These are phyloP conservation scores for Aporophyla lueneburgensis DNA, from an alignment of 2,888 invertebrate genomes.

Conservation along the genomic window DNA sequence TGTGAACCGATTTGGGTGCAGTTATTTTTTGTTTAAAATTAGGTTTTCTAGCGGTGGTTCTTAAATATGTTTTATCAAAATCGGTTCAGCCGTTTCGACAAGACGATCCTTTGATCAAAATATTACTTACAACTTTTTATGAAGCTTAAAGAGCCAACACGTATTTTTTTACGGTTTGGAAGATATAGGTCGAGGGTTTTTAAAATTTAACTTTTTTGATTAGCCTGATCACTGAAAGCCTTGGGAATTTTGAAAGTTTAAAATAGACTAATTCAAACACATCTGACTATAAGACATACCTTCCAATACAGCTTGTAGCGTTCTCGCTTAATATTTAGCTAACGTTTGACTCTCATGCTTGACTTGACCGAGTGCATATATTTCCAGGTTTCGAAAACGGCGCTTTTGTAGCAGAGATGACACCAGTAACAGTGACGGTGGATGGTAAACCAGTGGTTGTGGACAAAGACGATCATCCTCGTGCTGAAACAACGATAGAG, in stretches of 20 bases:
- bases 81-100: too few species aligned
- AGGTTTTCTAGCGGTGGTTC: too few species aligned
- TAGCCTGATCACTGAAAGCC: not conserved
- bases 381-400: constrained; percentile 33
- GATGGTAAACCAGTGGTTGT: constrained; percentile 95
- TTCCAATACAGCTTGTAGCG: not conserved
- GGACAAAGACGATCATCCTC: constrained; percentile 97
- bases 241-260: not conserved
- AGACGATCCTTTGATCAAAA: too few species aligned
- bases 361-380: not conserved
- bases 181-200: too few species aligned
- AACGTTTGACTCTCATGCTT: not conserved
- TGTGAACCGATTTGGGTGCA: too few species aligned
- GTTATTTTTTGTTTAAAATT: too few species aligned
- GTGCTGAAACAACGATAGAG: constrained; percentile 95
- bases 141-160: too few species aligned
- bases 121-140: too few species aligned
- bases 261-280: not conserved
- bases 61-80: too few species aligned
- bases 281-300: not conserved
- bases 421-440: constrained; percentile 95
- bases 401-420: constrained; percentile 92
- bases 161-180: too few species aligned
- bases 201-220: too few species aligned
- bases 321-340: not conserved